Evolutionary conservation across 1,140 invertebrate genomes (phyloP).

Genomic region (Solenopsis invicta): DNA sequence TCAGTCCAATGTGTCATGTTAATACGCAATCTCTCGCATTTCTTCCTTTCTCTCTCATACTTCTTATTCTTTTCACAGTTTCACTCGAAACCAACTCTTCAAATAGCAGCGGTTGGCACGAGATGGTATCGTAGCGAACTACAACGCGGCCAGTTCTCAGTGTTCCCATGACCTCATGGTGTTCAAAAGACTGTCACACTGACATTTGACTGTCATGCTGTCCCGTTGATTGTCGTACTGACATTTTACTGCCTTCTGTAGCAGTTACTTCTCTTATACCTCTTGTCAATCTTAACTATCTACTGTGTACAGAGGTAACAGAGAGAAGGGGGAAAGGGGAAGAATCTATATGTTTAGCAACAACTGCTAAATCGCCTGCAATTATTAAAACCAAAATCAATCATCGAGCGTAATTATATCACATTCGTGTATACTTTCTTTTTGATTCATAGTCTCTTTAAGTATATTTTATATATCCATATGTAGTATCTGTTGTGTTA

Average conservation of each 20-base stretch:
- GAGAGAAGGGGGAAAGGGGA: not conserved
- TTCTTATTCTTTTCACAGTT: constrained; percentile 73
- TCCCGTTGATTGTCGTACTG: constrained; percentile 84
- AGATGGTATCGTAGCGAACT: constrained; percentile 88
- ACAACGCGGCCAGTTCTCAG: constrained; percentile 77
- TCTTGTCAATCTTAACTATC: constrained; percentile 69
- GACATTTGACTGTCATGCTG: constrained; percentile 75
- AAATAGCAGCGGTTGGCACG: constrained; percentile 87
- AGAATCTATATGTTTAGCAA: constrained; percentile 70
- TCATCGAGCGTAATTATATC: constrained; percentile 67
- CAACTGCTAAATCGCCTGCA: constrained; percentile 65
- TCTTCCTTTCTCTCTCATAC: not conserved
- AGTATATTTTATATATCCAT: constrained; percentile 70
- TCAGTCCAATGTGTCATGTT: not conserved
- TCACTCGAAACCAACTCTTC: constrained; percentile 85
- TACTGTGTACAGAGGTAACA: constrained; percentile 64
- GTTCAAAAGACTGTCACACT: constrained; percentile 86
- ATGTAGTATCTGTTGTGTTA: constrained; percentile 57
- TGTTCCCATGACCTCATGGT: constrained; percentile 86
- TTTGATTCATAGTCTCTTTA: constrained; percentile 58
- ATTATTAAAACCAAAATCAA: constrained; percentile 67
- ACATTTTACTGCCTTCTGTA: constrained; percentile 79
- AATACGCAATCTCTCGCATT: not conserved
- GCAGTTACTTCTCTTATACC: constrained; percentile 74
- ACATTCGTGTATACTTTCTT: constrained; percentile 61